Base-by-base conservation (phyloP, 2,797 vertebrate species). In the Mormyrops attenuatus region DNA sequence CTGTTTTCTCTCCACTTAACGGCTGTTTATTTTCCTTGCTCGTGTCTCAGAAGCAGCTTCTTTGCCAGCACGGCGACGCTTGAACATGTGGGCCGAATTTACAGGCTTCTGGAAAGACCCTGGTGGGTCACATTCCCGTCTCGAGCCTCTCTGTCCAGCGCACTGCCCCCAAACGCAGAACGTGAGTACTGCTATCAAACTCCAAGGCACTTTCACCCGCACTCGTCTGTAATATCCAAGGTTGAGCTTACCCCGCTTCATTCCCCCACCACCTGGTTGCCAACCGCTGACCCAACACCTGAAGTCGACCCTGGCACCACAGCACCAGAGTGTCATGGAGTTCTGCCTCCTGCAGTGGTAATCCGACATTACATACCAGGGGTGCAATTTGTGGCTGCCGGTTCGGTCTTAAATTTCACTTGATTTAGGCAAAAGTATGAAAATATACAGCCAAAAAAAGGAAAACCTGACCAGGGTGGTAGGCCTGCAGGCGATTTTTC, bases 301-400 rank as follows among this genome's bases (percentile, higher is more conserved):
- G 13, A 9, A 20, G 15, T 5, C 30, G 17, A 57, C 26, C 26
- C 53, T 57, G 30, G 50, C 34, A 20, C 52, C 50, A 8, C 20
- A 15, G 82, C 22, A n/a, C 22, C 20, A 26, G 66, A 30, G 6
- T 26, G 11, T 15, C 47, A 22, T 7, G 47, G 47, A 9, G 47
- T 85, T 85, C 11, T 26, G 20, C 20, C 82, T n/a, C 82, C n/a
- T 11, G 41, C 47, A 26, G 7, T 50, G 22, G 22, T 50, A 85
- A 85, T 22, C 82, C 47, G 7, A 85, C 17, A 60, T 22, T 87
- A 55, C 20, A 38, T 49, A 57, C 52, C 52, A 50, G 82, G n/a
- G 82, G 82, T 87, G 50, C 85, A 87, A 87, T 87, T 87, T 87
- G 52, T 55, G 52, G 52, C 30, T 53, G 52, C 15, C 47, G 38